Evolutionary conservation across 2,797 vertebrate genomes (phyloP), one percentile per base, ranked within the genome.

Genomic region (Myotis planiceps): DNA sequence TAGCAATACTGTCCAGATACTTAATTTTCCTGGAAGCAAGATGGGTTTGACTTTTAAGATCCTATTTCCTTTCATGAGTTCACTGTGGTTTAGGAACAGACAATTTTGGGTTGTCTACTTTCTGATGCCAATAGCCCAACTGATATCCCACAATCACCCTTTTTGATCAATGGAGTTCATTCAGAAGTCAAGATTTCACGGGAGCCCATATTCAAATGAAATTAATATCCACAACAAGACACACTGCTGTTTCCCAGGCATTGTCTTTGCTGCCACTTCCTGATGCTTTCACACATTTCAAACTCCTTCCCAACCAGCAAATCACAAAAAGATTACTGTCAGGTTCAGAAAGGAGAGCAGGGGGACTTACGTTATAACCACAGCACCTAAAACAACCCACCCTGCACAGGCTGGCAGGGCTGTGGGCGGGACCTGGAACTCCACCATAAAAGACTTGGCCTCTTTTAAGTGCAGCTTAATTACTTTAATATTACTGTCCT

Each of bases 21-120:
- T 75, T 90, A 90, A 18, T 65, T 89, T 84, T 93, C 85, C 80
- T 89, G 16, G 75, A 95, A 93, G 16, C 19, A 34, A 91, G 53
- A n/a, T 27, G 78, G 53, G 58, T 32, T 37, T 76, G 76, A 68
- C 63, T 53, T 84, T 47, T 60, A 75, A 91, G 39, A 63, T 78
- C 9, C 16, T 0, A 25, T 76, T 89, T 92, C 72, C 68, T 55
- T 82, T 65, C n/a, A 51, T 12, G 51, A 78, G 37, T 69, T 84
- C 49, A 82, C 65, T 87, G 76, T 65, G 16, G 68, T 84, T 83
- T 79, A 55, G 74, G 79, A 90, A 37, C 25, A 93, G 80, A 78
- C 19, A 14, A n/a, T 32, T 68, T 86, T 32, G 65, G 79, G 42
- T 71, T 51, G 39, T 47, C 21, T 53, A 19, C 78, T 88, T 85